Evolutionary conservation across 2,113 vertebrate genomes (phyloP), one percentile per base, ranked within the genome.

Genomic region (Microcebus tavaratra): DNA sequence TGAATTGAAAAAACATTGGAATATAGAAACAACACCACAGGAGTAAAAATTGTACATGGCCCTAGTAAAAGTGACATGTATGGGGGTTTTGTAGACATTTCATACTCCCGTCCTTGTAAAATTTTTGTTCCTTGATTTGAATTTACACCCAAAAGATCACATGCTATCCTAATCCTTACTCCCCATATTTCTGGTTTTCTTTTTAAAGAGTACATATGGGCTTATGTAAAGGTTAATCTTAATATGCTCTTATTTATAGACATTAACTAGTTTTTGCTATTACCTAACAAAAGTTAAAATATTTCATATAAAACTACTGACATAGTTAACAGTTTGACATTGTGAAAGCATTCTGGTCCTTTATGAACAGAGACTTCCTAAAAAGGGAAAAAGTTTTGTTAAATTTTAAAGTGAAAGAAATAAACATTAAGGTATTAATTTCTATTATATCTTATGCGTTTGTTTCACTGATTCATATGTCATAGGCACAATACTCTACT

Each of bases 261-360:
- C 10, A 20, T 88, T 42, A 57, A 57, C 12, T 8, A 75, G 34
- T 72, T 95, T 78, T 94, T 95, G 68, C 90, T 45, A 63, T 88
- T 79, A 76, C 5, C 3, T 78, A 93, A 85, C 13, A 70, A 68
- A 36, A 94, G 39, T 86, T 57, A 72, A 90, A 79, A n/a, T 12
- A 91, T 34, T 95, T 91, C 10, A 8, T 45, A 14, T 36, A 42
- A 76, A 50, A 50, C 48, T 92, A 59, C 50, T 87, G 13, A 90
- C 21, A 70, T 9, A 61, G 36, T n/a, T 9, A 85, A 36, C 3
- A 85, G 21, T 95, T 80, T 87, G 68, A 70, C 12, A 5, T 95
- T 86, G 73, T 57, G 45, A 94, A 95, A 85, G 8, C 23, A 57
- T 92, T 31, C 9, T n/a, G 78, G 15, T 83, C 4, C 10, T 55